Conservation (phyloP, 2,888 invertebrate species). For the Phyllotreta cruciferae region DNA sequence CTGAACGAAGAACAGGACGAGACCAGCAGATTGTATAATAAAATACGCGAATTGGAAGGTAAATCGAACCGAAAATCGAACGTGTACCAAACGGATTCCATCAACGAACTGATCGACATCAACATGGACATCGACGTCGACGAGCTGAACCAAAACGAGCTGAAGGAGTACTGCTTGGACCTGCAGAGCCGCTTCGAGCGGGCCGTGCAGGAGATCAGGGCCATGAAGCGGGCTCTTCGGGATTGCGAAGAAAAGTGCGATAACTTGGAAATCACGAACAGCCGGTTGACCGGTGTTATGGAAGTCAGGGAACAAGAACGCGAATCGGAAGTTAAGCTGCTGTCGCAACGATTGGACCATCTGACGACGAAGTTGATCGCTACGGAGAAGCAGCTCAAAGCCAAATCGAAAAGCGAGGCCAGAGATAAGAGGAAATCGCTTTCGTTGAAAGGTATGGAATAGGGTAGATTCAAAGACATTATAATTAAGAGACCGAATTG, state of each 20-base stretch:
- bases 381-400: conserved; percentile 82
- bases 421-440: conserved; percentile 81
- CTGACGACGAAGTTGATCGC: conserved; percentile 80
- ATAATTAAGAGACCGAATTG: too few species aligned
- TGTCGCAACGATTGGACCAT: conserved; percentile 85
- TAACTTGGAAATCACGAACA: conserved; percentile 79
- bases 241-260: conserved; percentile 83
- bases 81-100: conserved; percentile 70
- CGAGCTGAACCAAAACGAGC: conserved; percentile 74
- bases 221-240: conserved; percentile 80
- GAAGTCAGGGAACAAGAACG: conserved; percentile 69
- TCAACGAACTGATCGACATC: conserved; percentile 81
- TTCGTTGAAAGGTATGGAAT: conserved; percentile 73
- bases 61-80: conserved; percentile 65
- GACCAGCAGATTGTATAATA: conserved; percentile 75
- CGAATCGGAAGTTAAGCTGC: conserved; percentile 77
- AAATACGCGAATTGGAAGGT: conserved; percentile 76
- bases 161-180: conserved; percentile 83
- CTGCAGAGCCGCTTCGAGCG: conserved; percentile 79
- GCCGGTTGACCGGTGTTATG: conserved; percentile 76
- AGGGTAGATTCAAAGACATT: too few species aligned
- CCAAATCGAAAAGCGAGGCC: conserved; percentile 81
- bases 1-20: conserved; percentile 77
- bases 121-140: conserved; percentile 79
- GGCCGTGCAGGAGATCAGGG: conserved; percentile 82